Evolutionary conservation across 2,888 invertebrate genomes (phyloP).

Genomic region (Platycheirus albimanus): DNA sequence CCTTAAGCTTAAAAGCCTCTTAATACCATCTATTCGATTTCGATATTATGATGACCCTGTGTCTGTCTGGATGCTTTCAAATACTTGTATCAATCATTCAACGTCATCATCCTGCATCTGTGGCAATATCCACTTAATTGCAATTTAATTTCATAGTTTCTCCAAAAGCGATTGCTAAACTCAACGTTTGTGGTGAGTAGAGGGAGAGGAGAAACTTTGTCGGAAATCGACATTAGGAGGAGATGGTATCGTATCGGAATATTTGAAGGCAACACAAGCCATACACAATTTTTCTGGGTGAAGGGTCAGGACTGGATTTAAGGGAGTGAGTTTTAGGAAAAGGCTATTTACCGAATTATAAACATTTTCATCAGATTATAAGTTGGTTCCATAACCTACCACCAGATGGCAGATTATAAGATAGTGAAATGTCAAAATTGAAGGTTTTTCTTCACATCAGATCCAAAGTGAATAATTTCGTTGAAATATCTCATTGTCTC

Average conservation of each 20-base stretch:
- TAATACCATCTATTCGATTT: not conserved
- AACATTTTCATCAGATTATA: too few relatives aligned
- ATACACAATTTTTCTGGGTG: not conserved
- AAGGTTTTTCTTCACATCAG: too few relatives aligned
- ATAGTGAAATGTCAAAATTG: too few relatives aligned
- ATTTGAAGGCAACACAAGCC: too few relatives aligned
- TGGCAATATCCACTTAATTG: constrained; percentile 68
- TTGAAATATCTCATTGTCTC: too few relatives aligned
- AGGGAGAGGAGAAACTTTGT: not conserved
- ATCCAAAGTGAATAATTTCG: too few relatives aligned
- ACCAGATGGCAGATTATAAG: too few relatives aligned
- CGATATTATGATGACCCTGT: constrained; percentile 20
- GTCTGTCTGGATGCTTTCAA: constrained; percentile 6
- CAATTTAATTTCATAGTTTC: constrained; percentile 69
- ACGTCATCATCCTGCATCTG: constrained; percentile 58
- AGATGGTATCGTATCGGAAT: not conserved
- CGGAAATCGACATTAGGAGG: constrained; percentile 2
- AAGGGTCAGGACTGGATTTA: not conserved
- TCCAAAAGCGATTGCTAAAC: constrained; percentile 65
- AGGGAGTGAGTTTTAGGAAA: too few relatives aligned
- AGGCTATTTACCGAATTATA: too few relatives aligned
- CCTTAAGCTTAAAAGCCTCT: constrained; percentile 38
- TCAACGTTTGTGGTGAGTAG: constrained; percentile 1
- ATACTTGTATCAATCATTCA: constrained; percentile 60
- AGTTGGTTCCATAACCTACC: too few relatives aligned